These are phyloP conservation scores for Crax fasciolata DNA, from an alignment of 2,797 vertebrate genomes.

Conservation along the genomic window DNA sequence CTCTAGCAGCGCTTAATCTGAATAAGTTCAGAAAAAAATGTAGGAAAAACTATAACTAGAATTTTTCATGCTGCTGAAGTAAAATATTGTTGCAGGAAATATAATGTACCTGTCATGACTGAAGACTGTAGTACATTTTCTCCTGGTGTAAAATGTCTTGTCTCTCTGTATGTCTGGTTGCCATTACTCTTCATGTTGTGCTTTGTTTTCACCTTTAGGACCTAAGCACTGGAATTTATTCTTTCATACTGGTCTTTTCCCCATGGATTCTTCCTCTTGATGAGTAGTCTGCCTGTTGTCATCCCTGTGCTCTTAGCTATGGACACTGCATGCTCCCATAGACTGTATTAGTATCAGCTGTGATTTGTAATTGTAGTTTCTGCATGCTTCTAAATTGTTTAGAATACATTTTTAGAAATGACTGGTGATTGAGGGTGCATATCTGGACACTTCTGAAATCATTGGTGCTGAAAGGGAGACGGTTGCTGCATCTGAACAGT, in stretches of 20 bases:
- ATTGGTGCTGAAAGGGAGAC: not conserved
- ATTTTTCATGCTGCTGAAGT: not conserved
- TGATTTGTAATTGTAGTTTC: not conserved
- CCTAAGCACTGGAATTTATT: not conserved
- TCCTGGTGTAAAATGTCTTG: not conserved
- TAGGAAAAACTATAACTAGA: slow-evolving; percentile 33
- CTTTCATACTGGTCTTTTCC: not conserved
- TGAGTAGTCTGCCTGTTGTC: not conserved
- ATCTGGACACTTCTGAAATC: not conserved
- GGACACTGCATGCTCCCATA: not conserved
- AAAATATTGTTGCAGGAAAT: not conserved
- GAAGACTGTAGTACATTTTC: not conserved
- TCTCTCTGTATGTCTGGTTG: not conserved
- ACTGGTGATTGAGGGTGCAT: not conserved
- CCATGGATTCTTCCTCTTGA: not conserved
- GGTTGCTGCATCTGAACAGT: not conserved
- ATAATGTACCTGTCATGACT: not conserved
- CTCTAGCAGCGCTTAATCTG: slow-evolving; percentile 29
- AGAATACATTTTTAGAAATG: not conserved
- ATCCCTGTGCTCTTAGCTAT: not conserved
- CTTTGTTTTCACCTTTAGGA: not conserved
- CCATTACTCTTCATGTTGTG: not conserved
- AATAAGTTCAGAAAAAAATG: slow-evolving; percentile 9
- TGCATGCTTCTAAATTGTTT: not conserved
- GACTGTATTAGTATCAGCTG: not conserved